phyloP scores from a whole-genome alignment of 2,113 vertebrate genomes.

The Poecilia latipinna region DNA sequence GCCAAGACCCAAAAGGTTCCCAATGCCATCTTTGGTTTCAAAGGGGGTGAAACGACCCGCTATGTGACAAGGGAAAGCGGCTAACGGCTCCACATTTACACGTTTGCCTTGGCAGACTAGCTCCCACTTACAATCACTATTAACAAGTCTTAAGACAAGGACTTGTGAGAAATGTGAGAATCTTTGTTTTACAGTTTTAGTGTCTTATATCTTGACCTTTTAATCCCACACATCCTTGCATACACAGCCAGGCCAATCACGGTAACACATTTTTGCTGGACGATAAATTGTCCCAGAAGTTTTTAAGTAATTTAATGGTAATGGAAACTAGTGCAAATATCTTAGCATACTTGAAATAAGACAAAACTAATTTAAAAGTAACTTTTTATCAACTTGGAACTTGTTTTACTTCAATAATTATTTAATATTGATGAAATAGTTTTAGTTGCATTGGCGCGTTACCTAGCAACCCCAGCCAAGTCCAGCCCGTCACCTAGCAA shows the following conservation, averaged over 20 bases:
- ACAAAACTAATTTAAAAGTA: too few relatives aligned
- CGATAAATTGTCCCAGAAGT: too few relatives aligned
- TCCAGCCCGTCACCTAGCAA: too few relatives aligned
- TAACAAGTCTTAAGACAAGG: conserved; percentile 26
- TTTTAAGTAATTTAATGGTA: too few relatives aligned
- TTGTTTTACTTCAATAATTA: too few relatives aligned
- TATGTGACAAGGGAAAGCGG: conserved; percentile 41
- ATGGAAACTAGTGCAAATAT: too few relatives aligned
- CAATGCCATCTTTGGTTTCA: conserved; percentile 76
- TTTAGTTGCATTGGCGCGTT: too few relatives aligned
- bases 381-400: too few relatives aligned
- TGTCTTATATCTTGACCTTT: conserved; percentile 3
- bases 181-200: conserved; percentile 11
- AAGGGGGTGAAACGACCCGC: conserved; percentile 12
- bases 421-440: too few relatives aligned
- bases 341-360: too few relatives aligned
- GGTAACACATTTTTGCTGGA: too few relatives aligned
- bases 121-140: conserved; percentile 24
- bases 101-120: conserved; percentile 33
- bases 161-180: conserved; percentile 34
- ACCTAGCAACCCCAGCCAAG: too few relatives aligned
- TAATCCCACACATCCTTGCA: neutral
- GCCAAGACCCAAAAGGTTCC: conserved; percentile 69
- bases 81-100: conserved; percentile 55
- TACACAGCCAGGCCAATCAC: neutral